Evolutionary conservation across 1,140 invertebrate species (phyloP), one percentile per base, ranked within the genome.

Genomic region (Holotrichia oblita): DNA sequence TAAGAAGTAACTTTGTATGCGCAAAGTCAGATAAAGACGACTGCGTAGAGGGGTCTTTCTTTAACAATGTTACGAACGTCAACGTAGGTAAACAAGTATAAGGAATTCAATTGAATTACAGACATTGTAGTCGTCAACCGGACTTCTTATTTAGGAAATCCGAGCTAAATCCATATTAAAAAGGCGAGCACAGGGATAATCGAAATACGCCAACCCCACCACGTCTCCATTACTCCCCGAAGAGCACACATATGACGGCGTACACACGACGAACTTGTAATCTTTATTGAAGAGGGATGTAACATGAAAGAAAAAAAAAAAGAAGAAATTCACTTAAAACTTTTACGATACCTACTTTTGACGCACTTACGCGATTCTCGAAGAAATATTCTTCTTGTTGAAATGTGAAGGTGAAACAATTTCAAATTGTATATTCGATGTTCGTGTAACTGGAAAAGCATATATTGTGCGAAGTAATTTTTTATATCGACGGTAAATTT

Each of bases 161-260:
- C 61, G 61, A 69, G 61, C 61, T 69, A 69, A 69, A 69, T 69
- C 61, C 61, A 69, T 69, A 69, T 69, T 69, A 69, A 69, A 69
- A 34, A 69, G 61, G 22, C 61, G 48, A 14, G 48, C 27, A 12
- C 61, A 20, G 61, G 61, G 61, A 69, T 69, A 22, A 69, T 69
- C 24, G 61, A 69, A 69, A 69, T 14, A 3, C 44, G 44, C 44
- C 44, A 10, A 3, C 17, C 48, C 17, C n/a, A 55, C n/a, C 48
- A 6, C 14, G 6, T 55, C 14, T 12, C 48, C 48, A 4, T 27
- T 69, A 6, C 27, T 12, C 61, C 61, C 24, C 22, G 20, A 14
- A 17, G 12, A 69, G 61, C 61, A 69, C 61, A 69, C 61, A 69
- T 69, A 69, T 69, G 61, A 69, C 61, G 61, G 12, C 14, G 61